Conservation (phyloP, 2,888 invertebrate genomes). For the Heliothis peltigera region DNA sequence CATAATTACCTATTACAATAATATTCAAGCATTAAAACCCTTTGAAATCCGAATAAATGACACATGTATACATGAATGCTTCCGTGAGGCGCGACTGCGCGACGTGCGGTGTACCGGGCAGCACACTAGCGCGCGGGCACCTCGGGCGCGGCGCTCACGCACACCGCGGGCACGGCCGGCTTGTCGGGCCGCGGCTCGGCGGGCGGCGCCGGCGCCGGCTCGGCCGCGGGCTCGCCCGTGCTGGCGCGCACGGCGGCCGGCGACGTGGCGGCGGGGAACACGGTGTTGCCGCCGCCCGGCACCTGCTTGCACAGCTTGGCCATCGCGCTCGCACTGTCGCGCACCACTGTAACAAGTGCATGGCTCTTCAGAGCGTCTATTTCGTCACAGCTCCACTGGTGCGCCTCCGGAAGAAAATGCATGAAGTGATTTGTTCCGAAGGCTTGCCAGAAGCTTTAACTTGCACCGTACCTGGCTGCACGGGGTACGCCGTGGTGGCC, state of each 20-base stretch:
- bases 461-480: slow-evolving; percentile 76
- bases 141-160: slow-evolving; percentile 34
- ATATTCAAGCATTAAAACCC: background rate
- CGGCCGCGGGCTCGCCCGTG: slow-evolving; percentile 41
- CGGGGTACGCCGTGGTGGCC: slow-evolving; percentile 74
- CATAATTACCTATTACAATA: no score
- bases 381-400: no score
- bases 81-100: no score
- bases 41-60: background rate
- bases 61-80: no score
- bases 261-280: slow-evolving; percentile 70
- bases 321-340: slow-evolving; percentile 83
- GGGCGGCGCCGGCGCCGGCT: background rate
- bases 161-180: slow-evolving; percentile 15
- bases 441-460: no score
- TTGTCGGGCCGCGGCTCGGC: slow-evolving; percentile 7
- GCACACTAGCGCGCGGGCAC: slow-evolving; percentile 25
- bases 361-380: no score
- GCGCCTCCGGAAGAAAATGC: no score
- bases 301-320: slow-evolving; percentile 79
- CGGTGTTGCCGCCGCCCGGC: slow-evolving; percentile 64
- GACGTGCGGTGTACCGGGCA: no score
- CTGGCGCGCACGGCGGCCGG: slow-evolving; percentile 67
- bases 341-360: slow-evolving; percentile 72
- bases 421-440: no score